Evolutionary conservation across 1,140 invertebrate genomes (phyloP).

Genomic region (Trypoxylus dichotomus): DNA sequence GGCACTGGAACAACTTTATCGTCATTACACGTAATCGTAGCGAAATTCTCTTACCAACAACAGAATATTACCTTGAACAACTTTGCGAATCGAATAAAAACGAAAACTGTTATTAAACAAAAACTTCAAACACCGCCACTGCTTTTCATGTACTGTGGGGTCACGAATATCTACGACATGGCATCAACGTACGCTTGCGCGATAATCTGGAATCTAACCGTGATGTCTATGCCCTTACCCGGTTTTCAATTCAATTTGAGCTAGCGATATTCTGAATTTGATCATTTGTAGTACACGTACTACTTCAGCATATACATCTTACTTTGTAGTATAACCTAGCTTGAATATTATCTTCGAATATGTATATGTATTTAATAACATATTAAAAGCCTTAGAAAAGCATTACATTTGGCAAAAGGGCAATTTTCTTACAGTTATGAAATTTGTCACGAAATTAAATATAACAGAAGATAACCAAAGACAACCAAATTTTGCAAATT

Average conservation of each 20-base stretch:
- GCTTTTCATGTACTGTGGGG: conserved; percentile 1
- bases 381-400: too few species aligned
- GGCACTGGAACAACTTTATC: not conserved
- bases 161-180: conserved; percentile 8
- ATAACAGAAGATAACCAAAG: too few species aligned
- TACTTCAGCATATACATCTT: not conserved
- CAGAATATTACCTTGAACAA: not conserved
- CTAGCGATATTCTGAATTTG: not conserved
- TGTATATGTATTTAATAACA: too few species aligned
- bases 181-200: conserved; percentile 13
- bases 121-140: conserved; percentile 14
- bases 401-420: too few species aligned
- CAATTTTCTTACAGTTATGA: too few species aligned
- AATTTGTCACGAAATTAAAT: too few species aligned
- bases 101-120: not conserved
- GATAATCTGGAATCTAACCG: not conserved
- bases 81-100: not conserved
- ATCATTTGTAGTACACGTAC: not conserved
- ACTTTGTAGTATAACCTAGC: not conserved
- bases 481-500: too few species aligned
- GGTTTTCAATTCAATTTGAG: conserved; percentile 3
- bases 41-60: not conserved
- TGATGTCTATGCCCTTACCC: not conserved
- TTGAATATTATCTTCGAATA: too few species aligned
- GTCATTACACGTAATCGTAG: not conserved